A percentile compares a stretch with the other conserved stretches of the same genome.
Evolutionary conservation across 2,113 vertebrate species (phyloP).

Genomic region (Epinephelus fuscoguttatus): DNA sequence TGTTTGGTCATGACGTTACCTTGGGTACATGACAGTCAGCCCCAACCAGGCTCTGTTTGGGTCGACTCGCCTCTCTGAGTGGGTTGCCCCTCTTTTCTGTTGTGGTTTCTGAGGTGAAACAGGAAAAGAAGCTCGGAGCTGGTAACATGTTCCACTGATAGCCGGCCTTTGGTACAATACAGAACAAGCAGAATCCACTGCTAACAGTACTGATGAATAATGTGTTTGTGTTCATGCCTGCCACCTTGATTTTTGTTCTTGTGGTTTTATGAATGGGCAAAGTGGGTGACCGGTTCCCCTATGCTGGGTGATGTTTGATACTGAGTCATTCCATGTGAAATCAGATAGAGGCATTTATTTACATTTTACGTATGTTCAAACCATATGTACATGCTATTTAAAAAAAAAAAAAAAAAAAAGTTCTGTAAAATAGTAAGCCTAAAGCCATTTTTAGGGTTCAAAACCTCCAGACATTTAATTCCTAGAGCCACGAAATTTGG

Average conservation of each 20-base stretch:
- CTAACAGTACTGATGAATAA: slow-evolving; percentile 25
- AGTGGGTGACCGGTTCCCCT: slow-evolving; percentile 72
- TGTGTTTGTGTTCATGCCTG: slow-evolving; percentile 40
- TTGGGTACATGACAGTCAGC: slow-evolving; percentile 99
- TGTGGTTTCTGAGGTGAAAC: slow-evolving; percentile 77
- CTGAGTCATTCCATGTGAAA: slow-evolving; percentile 47
- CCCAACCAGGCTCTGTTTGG: slow-evolving; percentile 95
- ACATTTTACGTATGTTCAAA: too few relatives aligned
- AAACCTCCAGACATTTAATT: too few relatives aligned
- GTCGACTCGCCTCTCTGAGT: slow-evolving; percentile 32
- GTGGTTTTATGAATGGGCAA: slow-evolving; percentile 73
- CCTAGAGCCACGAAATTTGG: too few relatives aligned
- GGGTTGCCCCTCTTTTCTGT: slow-evolving; percentile 33
- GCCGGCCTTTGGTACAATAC: slow-evolving; percentile 12
- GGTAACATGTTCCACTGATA: slow-evolving; percentile 76
- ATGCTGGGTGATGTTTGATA: slow-evolving; percentile 69
- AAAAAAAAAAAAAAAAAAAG: too few relatives aligned
- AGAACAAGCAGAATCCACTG: slow-evolving; percentile 32
- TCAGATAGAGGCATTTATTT: too few relatives aligned
- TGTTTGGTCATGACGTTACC: slow-evolving; percentile 97
- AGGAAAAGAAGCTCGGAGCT: slow-evolving; percentile 82
- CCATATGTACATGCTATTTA: too few relatives aligned
- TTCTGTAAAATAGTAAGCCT: too few relatives aligned
- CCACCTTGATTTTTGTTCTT: slow-evolving; percentile 38
- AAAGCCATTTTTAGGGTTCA: too few relatives aligned